Conservation (phyloP, 1,140 invertebrate genomes). For the Octopus sinensis region DNA sequence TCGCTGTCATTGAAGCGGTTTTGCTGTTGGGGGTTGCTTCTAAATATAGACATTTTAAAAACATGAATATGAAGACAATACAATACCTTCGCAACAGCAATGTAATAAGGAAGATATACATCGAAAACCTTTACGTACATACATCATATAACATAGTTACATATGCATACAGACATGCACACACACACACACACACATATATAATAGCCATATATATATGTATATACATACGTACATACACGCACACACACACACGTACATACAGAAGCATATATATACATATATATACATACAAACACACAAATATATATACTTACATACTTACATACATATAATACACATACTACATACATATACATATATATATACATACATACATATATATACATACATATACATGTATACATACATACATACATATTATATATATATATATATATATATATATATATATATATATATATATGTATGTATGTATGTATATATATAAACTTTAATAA, state of each 20-base stretch:
- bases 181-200: neutral
- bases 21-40: too few relatives aligned
- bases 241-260: neutral
- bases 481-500: neutral
- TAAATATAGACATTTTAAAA: too few relatives aligned
- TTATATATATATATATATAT: neutral
- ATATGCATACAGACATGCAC: neutral
- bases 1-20: too few relatives aligned
- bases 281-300: too few relatives aligned
- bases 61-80: too few relatives aligned
- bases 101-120: too few relatives aligned
- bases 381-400: neutral
- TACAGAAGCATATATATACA: too few relatives aligned
- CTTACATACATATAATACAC: neutral
- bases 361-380: neutral
- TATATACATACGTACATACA: neutral
- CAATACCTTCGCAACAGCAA: too few relatives aligned
- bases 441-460: constrained; percentile 2
- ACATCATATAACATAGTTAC: neutral
- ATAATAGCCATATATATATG: neutral
- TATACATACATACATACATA: neutral
- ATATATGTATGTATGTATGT: neutral
- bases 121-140: neutral
- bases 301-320: too few relatives aligned
- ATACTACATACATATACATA: neutral